phyloP scores from a whole-genome alignment of 2,113 vertebrate species.

The Melospiza melodia region DNA sequence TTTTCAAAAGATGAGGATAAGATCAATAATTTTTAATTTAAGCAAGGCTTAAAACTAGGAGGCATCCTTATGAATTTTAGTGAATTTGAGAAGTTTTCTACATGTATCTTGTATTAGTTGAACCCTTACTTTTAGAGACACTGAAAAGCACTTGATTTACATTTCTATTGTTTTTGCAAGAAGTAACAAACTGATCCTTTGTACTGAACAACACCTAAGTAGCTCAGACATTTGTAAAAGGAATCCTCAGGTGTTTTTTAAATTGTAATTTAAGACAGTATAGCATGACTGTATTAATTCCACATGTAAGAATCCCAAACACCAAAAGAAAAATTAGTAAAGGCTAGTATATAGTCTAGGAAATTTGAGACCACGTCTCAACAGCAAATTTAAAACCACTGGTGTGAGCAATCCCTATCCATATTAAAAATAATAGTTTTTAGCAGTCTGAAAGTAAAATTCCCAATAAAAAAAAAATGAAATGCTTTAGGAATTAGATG shows the following conservation, averaged over 20 bases:
- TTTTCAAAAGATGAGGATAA: background rate
- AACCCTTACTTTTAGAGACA: background rate
- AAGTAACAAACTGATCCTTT: background rate
- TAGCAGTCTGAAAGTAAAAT: background rate
- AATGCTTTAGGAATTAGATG: background rate
- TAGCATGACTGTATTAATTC: background rate
- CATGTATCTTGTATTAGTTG: background rate
- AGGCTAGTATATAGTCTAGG: background rate
- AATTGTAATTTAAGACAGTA: background rate
- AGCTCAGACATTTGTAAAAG: background rate
- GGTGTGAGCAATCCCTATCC: background rate
- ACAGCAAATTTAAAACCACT: background rate
- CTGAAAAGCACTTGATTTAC: background rate
- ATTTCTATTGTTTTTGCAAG: background rate
- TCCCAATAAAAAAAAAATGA: background rate
- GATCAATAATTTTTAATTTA: background rate
- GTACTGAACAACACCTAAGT: background rate
- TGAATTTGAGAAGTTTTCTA: background rate
- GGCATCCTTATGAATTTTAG: background rate
- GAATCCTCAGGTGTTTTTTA: background rate
- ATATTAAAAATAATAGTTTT: background rate
- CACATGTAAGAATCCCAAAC: background rate
- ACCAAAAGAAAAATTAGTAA: background rate
- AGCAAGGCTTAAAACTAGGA: background rate
- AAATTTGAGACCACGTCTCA: background rate